phyloP scores from a whole-genome alignment of 2,888 invertebrate genomes.

The Diplazon laetatorius region DNA sequence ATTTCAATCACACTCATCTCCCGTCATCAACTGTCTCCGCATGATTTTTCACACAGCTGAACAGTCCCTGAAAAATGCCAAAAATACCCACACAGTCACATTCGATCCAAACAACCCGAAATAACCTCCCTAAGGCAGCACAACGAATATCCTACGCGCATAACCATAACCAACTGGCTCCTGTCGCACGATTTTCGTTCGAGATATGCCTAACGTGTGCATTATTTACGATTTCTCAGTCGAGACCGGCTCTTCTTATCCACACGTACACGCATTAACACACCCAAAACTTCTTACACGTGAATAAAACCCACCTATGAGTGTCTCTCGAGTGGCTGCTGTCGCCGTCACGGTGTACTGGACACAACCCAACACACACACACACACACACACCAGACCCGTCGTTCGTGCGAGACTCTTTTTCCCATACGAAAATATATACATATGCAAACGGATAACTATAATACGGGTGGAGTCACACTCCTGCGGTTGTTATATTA shows the following conservation, averaged over 20 bases:
- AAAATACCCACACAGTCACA: too few species aligned
- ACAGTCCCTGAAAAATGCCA: too few species aligned
- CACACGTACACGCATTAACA: slow-evolving; percentile 8
- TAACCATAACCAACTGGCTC: slow-evolving; percentile 37
- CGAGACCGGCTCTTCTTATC: slow-evolving; percentile 44
- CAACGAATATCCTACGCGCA: slow-evolving; percentile 21
- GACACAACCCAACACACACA: too few species aligned
- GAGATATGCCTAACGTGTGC: slow-evolving; percentile 41
- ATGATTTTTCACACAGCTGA: too few species aligned
- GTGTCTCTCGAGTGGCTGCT: slow-evolving; percentile 44
- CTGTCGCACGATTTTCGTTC: slow-evolving; percentile 31
- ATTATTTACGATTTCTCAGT: slow-evolving; percentile 41
- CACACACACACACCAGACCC: slow-evolving; percentile 32
- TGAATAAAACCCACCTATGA: slow-evolving; percentile 39
- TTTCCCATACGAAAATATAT: slow-evolving; percentile 6
- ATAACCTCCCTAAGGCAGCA: background rate
- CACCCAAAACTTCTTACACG: slow-evolving; percentile 1
- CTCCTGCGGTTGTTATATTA: slow-evolving; percentile 31
- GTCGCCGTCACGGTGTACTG: slow-evolving; percentile 48
- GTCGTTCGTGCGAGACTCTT: slow-evolving; percentile 16
- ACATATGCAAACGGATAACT: slow-evolving; percentile 43
- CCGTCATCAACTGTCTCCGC: too few species aligned
- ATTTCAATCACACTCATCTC: too few species aligned
- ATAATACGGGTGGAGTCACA: slow-evolving; percentile 51
- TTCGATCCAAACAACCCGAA: too few species aligned